These are phyloP conservation scores for Pseudocheirus occidentalis DNA, from an alignment of 2,797 vertebrate species.

Conservation along the genomic window DNA sequence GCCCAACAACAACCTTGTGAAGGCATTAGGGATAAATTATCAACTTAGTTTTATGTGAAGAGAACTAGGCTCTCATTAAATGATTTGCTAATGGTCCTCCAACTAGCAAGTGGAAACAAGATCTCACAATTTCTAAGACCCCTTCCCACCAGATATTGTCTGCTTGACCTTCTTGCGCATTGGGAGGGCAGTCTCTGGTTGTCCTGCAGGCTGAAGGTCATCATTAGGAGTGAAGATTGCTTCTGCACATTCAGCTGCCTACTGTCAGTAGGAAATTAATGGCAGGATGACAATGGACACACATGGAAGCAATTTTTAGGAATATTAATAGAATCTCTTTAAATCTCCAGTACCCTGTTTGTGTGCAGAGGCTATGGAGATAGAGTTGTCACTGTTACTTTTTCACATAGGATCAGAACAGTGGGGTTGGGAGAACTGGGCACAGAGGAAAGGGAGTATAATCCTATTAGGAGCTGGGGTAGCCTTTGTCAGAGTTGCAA, in stretches of 20 bases:
- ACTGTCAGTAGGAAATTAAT: not conserved
- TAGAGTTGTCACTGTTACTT: not conserved
- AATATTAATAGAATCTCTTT: conserved; percentile 11
- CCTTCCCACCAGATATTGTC: not conserved
- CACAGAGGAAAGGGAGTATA: not conserved
- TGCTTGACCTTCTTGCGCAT: not conserved
- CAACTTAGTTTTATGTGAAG: not conserved
- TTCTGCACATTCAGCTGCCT: not conserved
- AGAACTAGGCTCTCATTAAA: not conserved
- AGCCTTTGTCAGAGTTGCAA: not conserved
- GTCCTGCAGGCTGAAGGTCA: not conserved
- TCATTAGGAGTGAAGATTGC: not conserved
- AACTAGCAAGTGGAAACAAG: not conserved
- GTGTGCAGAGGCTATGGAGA: conserved; percentile 6
- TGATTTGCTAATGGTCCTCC: not conserved
- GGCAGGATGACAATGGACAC: not conserved
- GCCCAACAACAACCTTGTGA: not conserved
- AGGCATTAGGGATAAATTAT: not conserved
- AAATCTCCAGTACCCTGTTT: conserved; percentile 15
- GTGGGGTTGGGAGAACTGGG: not conserved
- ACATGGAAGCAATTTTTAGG: not conserved
- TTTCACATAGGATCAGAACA: not conserved
- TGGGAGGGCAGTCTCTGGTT: not conserved
- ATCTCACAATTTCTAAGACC: not conserved
- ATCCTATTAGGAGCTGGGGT: not conserved